phyloP scores from a whole-genome alignment of 2,113 vertebrate species.

The Physeter macrocephalus region DNA sequence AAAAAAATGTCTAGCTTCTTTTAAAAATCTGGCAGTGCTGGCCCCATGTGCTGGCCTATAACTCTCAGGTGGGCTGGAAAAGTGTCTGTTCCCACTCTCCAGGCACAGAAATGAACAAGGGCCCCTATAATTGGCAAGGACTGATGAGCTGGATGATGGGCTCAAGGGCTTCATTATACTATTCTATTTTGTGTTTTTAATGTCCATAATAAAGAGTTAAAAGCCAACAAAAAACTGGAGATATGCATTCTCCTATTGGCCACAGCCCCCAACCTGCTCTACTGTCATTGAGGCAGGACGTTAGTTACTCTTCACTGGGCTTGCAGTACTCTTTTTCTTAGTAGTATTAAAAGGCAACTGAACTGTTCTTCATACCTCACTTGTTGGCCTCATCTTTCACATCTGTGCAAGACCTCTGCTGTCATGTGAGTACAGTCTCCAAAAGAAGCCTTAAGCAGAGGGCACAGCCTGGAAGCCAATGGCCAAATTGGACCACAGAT shows the following conservation, averaged over 20 bases:
- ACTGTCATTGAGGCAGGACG: neutral
- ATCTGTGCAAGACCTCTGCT: neutral
- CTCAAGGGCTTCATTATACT: neutral
- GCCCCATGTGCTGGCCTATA: neutral
- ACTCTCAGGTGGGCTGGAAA: neutral
- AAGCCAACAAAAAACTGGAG: neutral
- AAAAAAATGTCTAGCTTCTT: neutral
- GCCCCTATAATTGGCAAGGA: neutral
- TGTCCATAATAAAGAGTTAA: neutral
- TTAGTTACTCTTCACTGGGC: neutral
- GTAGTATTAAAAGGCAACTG: neutral
- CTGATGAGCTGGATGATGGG: neutral
- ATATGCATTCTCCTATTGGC: neutral
- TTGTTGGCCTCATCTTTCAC: neutral
- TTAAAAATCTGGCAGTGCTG: neutral
- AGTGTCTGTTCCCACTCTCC: neutral
- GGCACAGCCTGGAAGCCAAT: neutral
- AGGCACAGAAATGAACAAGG: too few species aligned
- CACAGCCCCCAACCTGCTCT: neutral
- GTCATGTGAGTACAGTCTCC: neutral
- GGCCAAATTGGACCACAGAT: neutral
- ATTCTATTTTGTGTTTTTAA: neutral
- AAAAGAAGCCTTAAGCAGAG: slow-evolving; percentile 7
- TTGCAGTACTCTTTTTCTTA: neutral
- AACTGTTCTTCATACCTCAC: neutral